Conservation (phyloP, 2,797 vertebrate species). For the Propithecus perrieri region DNA sequence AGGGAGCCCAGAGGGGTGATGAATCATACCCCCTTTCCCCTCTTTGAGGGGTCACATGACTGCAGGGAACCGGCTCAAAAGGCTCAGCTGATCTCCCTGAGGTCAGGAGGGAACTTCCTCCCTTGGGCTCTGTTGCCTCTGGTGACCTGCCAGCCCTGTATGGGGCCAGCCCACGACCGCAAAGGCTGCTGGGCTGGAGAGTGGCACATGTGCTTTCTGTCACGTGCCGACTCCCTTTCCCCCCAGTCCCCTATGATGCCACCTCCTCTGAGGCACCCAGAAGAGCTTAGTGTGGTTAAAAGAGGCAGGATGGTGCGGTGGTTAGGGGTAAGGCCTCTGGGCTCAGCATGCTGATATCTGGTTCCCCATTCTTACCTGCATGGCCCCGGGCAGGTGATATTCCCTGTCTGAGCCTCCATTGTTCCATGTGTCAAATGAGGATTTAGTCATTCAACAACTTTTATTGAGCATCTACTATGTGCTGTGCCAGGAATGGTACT, state of each 20-base stretch:
- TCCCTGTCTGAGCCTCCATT: not conserved
- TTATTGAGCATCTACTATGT: not conserved
- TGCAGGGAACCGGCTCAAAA: not conserved
- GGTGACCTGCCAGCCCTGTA: not conserved
- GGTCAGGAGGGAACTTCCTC: constrained; percentile 64
- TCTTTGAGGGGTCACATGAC: constrained; percentile 55
- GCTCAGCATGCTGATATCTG: not conserved
- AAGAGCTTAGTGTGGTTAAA: not conserved
- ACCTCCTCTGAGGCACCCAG: not conserved
- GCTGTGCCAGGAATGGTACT: not conserved
- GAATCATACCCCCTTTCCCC: constrained; percentile 22
- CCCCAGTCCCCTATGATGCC: fast-evolving
- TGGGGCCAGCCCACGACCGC: not conserved
- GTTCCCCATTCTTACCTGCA: not conserved
- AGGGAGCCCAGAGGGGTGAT: not conserved
- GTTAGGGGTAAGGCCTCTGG: not conserved
- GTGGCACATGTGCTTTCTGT: not conserved
- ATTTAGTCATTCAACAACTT: not conserved
- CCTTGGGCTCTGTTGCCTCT: not conserved
- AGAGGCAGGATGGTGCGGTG: not conserved
- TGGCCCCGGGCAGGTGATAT: not conserved
- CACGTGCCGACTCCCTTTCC: not conserved
- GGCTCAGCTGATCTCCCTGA: constrained; percentile 70
- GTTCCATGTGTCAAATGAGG: not conserved
- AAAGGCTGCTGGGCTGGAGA: not conserved